A percentile compares a stretch with the other conserved stretches of the same genome.
phyloP scores from a whole-genome alignment of 2,797 vertebrate species.

The Crocodylus rhombifer region DNA sequence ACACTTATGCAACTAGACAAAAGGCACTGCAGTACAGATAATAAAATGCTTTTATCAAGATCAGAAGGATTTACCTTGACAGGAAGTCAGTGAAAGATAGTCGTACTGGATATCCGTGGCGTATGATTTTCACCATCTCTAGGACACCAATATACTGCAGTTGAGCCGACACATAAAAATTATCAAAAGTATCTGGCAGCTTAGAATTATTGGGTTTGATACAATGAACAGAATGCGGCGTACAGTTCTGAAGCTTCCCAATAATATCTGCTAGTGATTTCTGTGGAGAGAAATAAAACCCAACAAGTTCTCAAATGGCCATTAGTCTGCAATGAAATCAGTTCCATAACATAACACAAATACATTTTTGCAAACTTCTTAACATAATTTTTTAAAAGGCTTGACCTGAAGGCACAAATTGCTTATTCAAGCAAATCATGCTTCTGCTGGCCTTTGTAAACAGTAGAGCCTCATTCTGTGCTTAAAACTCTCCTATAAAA shows the following conservation, averaged over 20 bases:
- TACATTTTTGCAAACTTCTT: background rate
- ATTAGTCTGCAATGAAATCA: background rate
- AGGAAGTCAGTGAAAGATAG: constrained; percentile 91
- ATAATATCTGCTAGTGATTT: constrained; percentile 90
- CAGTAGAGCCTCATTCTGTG: background rate
- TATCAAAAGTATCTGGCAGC: constrained; percentile 89
- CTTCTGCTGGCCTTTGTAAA: background rate
- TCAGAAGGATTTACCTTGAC: constrained; percentile 84
- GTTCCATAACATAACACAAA: background rate
- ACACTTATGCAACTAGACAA: background rate
- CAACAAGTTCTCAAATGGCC: background rate
- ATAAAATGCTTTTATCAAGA: background rate
- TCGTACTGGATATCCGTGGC: constrained; percentile 92
- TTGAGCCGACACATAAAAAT: constrained; percentile 92
- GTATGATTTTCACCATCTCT: constrained; percentile 94
- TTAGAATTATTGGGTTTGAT: constrained; percentile 89
- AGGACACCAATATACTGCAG: constrained; percentile 93
- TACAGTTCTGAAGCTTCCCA: constrained; percentile 89
- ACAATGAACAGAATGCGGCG: constrained; percentile 91
- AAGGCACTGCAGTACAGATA: background rate
- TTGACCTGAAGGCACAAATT: background rate
- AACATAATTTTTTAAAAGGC: background rate
- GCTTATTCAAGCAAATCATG: background rate
- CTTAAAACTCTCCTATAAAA: background rate
- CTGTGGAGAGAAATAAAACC: constrained; percentile 72